A percentile compares a stretch with the other conserved stretches of the same genome.
These are phyloP conservation scores for Drosophila parvula DNA, from an alignment of 1,140 invertebrate genomes.

Conservation along the genomic window DNA sequence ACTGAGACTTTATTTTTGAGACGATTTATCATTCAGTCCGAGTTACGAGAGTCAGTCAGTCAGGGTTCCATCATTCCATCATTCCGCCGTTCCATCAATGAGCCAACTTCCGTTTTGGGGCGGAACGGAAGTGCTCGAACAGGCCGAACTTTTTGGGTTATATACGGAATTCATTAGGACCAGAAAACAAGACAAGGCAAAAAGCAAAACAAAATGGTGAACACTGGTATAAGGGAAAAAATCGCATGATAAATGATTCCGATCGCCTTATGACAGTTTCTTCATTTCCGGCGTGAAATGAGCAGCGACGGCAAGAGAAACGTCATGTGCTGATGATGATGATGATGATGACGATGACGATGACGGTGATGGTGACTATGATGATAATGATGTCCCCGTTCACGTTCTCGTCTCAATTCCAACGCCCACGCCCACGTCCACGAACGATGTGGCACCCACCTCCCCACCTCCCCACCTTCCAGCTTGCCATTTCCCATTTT, in stretches of 20 bases:
- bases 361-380: constrained; percentile 4
- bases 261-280: constrained; percentile 84
- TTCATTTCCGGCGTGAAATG: constrained; percentile 83
- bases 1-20: constrained; percentile 51
- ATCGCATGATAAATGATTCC: constrained; percentile 83
- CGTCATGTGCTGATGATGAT: constrained; percentile 24
- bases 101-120: constrained; percentile 36
- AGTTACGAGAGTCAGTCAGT: too few species aligned
- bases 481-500: constrained; percentile 4
- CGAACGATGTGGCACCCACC: constrained; percentile 1
- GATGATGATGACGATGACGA: constrained; percentile 2
- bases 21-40: constrained; percentile 71
- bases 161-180: constrained; percentile 69
- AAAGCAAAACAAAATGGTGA: constrained; percentile 64
- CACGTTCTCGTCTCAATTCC: constrained; percentile 13
- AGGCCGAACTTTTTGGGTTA: constrained; percentile 21
- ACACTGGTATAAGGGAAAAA: constrained; percentile 45
- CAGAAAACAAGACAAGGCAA: constrained; percentile 41
- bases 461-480: not conserved
- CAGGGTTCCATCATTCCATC: constrained; percentile 28
- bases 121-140: constrained; percentile 41
- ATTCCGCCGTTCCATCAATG: constrained; percentile 45
- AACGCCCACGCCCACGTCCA: constrained; percentile 7
- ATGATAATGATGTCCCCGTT: constrained; percentile 18
- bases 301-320: constrained; percentile 55